A percentile compares a stretch with the other conserved stretches of the same genome.
Evolutionary conservation across 2,797 vertebrate species (phyloP).

Genomic region (Neoniphon sammara): DNA sequence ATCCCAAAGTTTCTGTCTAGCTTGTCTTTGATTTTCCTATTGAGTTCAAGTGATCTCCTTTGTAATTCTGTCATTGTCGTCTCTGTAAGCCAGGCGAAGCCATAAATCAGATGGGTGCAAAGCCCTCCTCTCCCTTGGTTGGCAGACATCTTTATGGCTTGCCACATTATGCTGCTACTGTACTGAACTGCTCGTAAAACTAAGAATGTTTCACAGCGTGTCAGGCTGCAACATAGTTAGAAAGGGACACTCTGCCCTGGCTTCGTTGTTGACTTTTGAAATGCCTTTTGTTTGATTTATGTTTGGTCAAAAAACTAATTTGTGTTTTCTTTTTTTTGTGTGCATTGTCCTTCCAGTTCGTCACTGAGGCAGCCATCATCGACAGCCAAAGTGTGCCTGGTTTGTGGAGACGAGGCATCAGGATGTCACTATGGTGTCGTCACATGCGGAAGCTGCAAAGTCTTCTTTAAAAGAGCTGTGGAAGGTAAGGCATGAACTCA

Average conservation of each 20-base stretch:
- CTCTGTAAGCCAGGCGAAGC: slow-evolving; percentile 44
- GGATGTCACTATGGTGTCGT: slow-evolving; percentile 99
- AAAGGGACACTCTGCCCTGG: slow-evolving; percentile 21
- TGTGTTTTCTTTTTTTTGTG: not conserved
- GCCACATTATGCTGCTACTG: slow-evolving; percentile 57
- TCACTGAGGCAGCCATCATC: slow-evolving; percentile 94
- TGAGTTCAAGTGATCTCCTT: slow-evolving; percentile 65
- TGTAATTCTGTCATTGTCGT: slow-evolving; percentile 67
- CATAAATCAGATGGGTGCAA: slow-evolving; percentile 62
- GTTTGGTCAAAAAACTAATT: slow-evolving; percentile 10
- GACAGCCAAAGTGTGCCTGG: slow-evolving; percentile 98
- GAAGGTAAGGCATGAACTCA: slow-evolving; percentile 87
- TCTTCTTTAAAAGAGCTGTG: slow-evolving; percentile 99
- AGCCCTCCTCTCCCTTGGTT: slow-evolving; percentile 42
- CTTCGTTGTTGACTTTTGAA: slow-evolving; percentile 50
- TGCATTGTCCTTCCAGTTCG: slow-evolving; percentile 84
- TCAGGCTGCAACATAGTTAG: slow-evolving; percentile 22
- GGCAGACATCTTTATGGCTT: slow-evolving; percentile 61
- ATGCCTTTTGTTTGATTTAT: slow-evolving; percentile 40
- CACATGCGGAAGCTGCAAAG: slow-evolving; percentile 99
- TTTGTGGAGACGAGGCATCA: slow-evolving; percentile 97
- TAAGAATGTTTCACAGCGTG: slow-evolving; percentile 53
- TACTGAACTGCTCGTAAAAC: slow-evolving; percentile 53
- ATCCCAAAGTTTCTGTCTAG: slow-evolving; percentile 42
- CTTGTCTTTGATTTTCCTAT: slow-evolving; percentile 41